A percentile compares a stretch with the other conserved stretches of the same genome.
phyloP scores from a whole-genome alignment of 2,113 vertebrate genomes.

The Tricholaema leucomelas region DNA sequence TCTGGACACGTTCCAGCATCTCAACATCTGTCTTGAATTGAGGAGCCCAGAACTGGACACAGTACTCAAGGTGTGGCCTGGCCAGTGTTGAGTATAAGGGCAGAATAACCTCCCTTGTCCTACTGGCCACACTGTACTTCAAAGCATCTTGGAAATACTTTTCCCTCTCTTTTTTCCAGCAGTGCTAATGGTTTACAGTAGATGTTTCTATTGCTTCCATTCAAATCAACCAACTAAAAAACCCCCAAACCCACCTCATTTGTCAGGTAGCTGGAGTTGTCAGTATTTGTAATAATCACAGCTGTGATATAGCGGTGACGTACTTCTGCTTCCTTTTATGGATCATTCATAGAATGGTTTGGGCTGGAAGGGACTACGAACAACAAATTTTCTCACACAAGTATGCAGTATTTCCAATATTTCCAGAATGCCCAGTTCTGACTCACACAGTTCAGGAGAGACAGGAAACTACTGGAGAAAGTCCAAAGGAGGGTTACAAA shows the following conservation, averaged over 20 bases:
- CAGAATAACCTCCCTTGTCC: no score
- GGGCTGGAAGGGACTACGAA: neutral
- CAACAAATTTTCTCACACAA: constrained; percentile 37
- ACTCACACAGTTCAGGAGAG: no score
- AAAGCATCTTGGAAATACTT: neutral
- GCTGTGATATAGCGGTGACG: neutral
- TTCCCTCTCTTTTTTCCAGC: neutral
- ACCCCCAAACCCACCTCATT: neutral
- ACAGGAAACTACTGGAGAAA: no score
- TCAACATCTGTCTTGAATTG: no score
- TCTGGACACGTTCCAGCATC: no score
- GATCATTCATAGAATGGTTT: neutral
- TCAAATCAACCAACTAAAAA: neutral
- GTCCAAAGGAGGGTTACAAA: no score
- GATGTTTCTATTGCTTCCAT: neutral
- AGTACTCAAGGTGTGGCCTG: no score
- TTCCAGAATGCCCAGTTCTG: no score
- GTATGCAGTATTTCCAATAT: constrained; percentile 8
- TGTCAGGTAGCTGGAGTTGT: neutral
- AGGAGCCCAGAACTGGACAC: no score
- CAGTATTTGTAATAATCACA: neutral
- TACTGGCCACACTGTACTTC: neutral
- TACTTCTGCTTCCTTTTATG: neutral
- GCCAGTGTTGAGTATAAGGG: no score
- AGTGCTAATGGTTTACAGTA: neutral